Evolutionary conservation across 2,113 vertebrate genomes (phyloP).

Genomic region (Capra hircus): DNA sequence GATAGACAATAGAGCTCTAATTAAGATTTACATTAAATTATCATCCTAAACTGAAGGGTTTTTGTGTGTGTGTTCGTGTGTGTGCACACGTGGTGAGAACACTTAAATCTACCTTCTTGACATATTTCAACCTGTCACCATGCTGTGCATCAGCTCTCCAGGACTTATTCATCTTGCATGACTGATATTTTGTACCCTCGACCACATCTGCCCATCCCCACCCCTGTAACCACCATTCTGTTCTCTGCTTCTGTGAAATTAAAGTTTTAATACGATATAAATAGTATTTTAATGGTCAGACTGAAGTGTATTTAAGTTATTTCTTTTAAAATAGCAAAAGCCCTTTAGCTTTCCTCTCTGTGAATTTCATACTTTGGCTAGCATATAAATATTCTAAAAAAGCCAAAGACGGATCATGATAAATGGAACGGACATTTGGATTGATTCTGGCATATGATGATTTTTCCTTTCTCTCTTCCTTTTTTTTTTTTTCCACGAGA

Average conservation of each 20-base stretch:
- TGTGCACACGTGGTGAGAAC: neutral
- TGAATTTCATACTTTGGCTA: neutral
- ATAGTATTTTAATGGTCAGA: conserved; percentile 6
- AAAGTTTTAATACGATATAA: neutral
- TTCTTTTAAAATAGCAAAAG: neutral
- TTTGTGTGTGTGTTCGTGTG: too few species aligned
- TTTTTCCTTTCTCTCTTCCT: neutral
- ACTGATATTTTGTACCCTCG: neutral
- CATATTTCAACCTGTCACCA: neutral
- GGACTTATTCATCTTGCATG: neutral
- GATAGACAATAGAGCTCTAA: neutral
- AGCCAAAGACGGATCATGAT: neutral
- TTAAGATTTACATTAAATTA: neutral
- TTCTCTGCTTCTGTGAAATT: neutral
- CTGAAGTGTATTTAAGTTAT: neutral
- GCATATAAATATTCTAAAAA: neutral
- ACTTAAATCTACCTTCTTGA: neutral
- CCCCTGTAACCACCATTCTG: neutral
- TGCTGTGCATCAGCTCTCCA: neutral
- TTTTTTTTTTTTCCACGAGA: neutral
- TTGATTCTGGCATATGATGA: neutral
- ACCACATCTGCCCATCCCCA: neutral
- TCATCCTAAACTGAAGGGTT: neutral
- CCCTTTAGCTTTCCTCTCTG: neutral
- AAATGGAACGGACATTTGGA: neutral